phyloP scores from a whole-genome alignment of 2,797 vertebrate genomes.

The Darevskia mixta region DNA sequence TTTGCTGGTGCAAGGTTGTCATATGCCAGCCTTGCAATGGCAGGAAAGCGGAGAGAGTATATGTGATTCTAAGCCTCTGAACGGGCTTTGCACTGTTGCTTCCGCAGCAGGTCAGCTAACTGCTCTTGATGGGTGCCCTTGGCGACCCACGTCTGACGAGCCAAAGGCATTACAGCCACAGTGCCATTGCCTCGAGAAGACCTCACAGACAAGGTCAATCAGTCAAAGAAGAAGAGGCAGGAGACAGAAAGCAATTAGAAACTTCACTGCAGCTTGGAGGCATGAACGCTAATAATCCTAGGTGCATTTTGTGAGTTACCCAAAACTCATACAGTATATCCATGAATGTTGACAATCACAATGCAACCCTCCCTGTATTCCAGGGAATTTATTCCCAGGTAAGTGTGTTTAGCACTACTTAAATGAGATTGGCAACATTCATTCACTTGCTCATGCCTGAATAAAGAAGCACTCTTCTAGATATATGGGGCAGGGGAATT shows the following conservation, averaged over 20 bases:
- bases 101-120: not conserved
- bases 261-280: not conserved
- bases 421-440: not conserved
- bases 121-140: not conserved
- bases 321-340: not conserved
- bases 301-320: not conserved
- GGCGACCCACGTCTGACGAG: not conserved
- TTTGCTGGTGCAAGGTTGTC: not conserved
- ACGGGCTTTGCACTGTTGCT: not conserved
- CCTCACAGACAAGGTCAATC: not conserved
- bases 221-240: not conserved
- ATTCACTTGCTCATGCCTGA: not conserved
- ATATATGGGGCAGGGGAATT: not conserved
- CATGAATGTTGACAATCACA: not conserved
- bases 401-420: not conserved
- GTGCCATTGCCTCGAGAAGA: not conserved
- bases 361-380: not conserved
- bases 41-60: not conserved
- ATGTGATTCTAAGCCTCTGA: constrained; percentile 2
- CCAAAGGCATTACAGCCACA: constrained; percentile 3
- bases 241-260: not conserved
- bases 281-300: not conserved
- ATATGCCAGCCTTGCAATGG: not conserved
- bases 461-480: not conserved
- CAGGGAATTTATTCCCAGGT: not conserved